Evolutionary conservation across 2,113 vertebrate species (phyloP), one percentile per base, ranked within the genome.

Genomic region (Suncus etruscus): DNA sequence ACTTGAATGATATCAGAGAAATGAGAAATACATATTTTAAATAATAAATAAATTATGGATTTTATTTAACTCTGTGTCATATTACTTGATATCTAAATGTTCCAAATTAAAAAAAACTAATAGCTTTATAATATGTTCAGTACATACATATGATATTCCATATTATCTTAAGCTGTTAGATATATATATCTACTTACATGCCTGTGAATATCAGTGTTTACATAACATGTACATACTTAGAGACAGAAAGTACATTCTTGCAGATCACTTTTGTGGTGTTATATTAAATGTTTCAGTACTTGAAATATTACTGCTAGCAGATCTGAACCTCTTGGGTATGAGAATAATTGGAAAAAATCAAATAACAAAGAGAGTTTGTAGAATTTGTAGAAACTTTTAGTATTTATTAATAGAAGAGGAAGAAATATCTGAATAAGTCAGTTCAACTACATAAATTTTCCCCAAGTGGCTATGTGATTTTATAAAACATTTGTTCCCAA

Each of bases 341-440:
- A 63, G 25, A 27, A 91, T 73, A 92, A 87, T 58, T 47, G 32
- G 8, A 82, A 54, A 69, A 31, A 72, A 65, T 50, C 6, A 66
- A 92, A 84, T 66, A 27, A 87, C 77, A 92, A 88, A 86, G 45
- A 8, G 15, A 83, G 8, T 91, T 5, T 39, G 39, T 39, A 54
- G 4, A 54, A 54, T 54, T 89, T 91, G 24, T 75, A 89, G 69
- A 74, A 95, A 75, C 27, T 89, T 51, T 2, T 45, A 54, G 11
- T 70, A 93, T 92, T 89, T 87, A 85, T 91, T n/a, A 89, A 22
- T 24, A 54, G 3, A 69, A 72, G 54, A 81, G 47, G 48, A 51
- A 51, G 51, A 68, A 12, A 14, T 84, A 69, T 91, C 65, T 51
- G 20, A 47, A 85, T 84, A 91, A 22, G 84, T 7, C 32, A 68